These are phyloP conservation scores for Nezara viridula DNA, from an alignment of 2,888 invertebrate genomes.

Conservation along the genomic window DNA sequence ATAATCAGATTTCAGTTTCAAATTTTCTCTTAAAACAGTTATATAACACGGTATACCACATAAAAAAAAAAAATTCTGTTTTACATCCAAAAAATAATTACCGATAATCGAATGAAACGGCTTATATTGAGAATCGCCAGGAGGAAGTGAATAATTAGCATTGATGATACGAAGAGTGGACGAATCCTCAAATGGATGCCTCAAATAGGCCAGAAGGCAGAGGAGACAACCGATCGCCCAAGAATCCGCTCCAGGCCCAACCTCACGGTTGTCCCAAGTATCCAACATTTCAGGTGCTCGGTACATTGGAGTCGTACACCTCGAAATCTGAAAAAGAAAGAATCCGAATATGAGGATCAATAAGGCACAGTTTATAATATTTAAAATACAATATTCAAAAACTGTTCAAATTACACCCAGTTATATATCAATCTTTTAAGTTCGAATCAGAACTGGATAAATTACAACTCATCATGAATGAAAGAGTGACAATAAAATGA, in stretches of 20 bases:
- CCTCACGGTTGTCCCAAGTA: constrained; percentile 95
- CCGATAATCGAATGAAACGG: constrained; percentile 92
- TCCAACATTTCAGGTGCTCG: constrained; percentile 98
- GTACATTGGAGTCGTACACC: constrained; percentile 93
- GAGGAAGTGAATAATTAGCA: constrained; percentile 91
- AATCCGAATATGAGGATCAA: background rate
- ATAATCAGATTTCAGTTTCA: background rate
- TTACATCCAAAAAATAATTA: constrained; percentile 69
- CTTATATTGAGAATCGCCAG: constrained; percentile 83
- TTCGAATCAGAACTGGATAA: too few species aligned
- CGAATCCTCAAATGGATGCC: constrained; percentile 96
- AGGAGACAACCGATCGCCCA: constrained; percentile 98
- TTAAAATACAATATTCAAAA: too few species aligned
- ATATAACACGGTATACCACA: too few species aligned
- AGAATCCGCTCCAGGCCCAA: constrained; percentile 91
- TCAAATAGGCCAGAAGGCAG: constrained; percentile 91
- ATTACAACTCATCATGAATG: too few species aligned
- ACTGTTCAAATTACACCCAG: too few species aligned
- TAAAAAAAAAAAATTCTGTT: too few species aligned
- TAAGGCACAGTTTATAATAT: too few species aligned
- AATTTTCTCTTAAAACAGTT: background rate
- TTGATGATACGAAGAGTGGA: constrained; percentile 96
- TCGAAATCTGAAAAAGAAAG: constrained; percentile 75
- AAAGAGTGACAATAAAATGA: too few species aligned
- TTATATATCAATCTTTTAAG: too few species aligned